phyloP scores from a whole-genome alignment of 2,888 invertebrate species.

The Deladenus siricidicola region DNA sequence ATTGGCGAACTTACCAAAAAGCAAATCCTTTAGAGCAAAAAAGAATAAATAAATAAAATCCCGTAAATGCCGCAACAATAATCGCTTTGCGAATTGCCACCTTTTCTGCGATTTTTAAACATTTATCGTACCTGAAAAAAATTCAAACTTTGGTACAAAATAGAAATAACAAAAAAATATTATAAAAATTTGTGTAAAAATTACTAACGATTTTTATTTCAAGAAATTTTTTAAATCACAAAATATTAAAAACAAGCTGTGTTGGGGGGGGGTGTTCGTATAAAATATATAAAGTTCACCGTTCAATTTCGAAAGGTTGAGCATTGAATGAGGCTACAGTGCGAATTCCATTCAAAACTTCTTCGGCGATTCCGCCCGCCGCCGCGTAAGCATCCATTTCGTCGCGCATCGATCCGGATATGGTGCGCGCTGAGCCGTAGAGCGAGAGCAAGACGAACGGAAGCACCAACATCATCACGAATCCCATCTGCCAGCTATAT shows the following conservation, averaged over 20 bases:
- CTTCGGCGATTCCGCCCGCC: slow-evolving; percentile 54
- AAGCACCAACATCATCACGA: slow-evolving; percentile 59
- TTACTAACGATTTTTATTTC: too few relatives aligned
- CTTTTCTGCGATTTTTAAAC: slow-evolving; percentile 13
- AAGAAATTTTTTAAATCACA: too few relatives aligned
- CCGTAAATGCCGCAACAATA: slow-evolving; percentile 25
- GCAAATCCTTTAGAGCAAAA: slow-evolving; percentile 53
- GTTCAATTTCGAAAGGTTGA: slow-evolving; percentile 48
- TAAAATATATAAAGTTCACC: too few relatives aligned
- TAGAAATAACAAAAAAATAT: too few relatives aligned
- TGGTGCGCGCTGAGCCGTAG: slow-evolving; percentile 55
- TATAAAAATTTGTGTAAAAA: too few relatives aligned
- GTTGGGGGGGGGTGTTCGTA: too few relatives aligned
- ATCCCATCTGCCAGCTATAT: slow-evolving; percentile 59
- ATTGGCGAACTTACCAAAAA: slow-evolving; percentile 38
- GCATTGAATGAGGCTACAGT: slow-evolving; percentile 54
- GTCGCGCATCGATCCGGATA: slow-evolving; percentile 52
- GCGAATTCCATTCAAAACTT: slow-evolving; percentile 52
- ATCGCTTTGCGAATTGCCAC: slow-evolving; percentile 31
- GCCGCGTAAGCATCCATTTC: slow-evolving; percentile 55
- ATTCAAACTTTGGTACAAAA: too few relatives aligned
- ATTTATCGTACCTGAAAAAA: slow-evolving; percentile 17
- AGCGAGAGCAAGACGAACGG: slow-evolving; percentile 57
- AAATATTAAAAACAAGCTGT: too few relatives aligned
- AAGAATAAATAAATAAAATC: slow-evolving; percentile 49